Conservation (phyloP, 2,797 vertebrate species). For the Dallia pectoralis region DNA sequence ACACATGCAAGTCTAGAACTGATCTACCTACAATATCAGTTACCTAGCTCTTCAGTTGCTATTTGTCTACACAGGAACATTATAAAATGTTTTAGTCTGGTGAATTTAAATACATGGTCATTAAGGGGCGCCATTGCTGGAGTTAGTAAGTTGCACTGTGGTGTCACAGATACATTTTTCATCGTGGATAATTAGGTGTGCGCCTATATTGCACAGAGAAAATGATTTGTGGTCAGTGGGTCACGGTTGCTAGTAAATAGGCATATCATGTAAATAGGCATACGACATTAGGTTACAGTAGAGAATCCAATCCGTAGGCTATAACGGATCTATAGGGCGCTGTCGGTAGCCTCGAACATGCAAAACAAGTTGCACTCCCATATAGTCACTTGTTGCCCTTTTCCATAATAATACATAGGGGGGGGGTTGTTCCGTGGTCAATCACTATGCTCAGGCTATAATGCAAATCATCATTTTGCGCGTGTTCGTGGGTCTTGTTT, state of each 20-base stretch:
- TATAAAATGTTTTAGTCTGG: neutral
- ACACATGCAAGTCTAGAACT: neutral
- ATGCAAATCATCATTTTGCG: too few relatives aligned
- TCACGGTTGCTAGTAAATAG: too few relatives aligned
- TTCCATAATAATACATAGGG: neutral
- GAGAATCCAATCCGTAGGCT: too few relatives aligned
- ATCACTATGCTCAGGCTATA: too few relatives aligned
- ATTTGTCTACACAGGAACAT: neutral
- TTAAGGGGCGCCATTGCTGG: neutral
- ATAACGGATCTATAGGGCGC: too few relatives aligned
- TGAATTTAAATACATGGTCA: neutral
- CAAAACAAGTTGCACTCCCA: too few relatives aligned
- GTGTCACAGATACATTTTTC: neutral
- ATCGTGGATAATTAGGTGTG: neutral
- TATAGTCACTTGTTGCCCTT: neutral
- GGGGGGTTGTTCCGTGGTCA: too few relatives aligned
- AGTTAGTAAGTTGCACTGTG: neutral
- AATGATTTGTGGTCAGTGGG: neutral
- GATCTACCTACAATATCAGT: neutral
- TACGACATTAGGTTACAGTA: too few relatives aligned
- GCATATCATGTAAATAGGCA: too few relatives aligned
- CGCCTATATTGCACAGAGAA: neutral
- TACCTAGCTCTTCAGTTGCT: neutral
- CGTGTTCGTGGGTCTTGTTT: too few relatives aligned
- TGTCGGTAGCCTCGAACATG: too few relatives aligned